Conservation (phyloP, 2,113 vertebrate species). For the Setophaga kirtlandii region DNA sequence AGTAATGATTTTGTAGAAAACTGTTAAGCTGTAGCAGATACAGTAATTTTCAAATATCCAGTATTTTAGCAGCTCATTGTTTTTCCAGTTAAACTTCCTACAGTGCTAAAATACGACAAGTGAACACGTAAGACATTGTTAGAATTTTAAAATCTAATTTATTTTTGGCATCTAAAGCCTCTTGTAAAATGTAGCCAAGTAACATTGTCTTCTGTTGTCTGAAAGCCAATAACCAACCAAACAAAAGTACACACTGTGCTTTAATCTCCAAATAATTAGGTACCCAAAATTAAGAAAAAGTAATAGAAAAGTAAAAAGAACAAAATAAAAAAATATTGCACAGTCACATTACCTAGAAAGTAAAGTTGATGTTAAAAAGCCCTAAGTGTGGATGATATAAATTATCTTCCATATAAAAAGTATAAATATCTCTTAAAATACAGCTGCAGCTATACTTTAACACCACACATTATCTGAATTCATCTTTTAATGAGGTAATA, state of each 20-base stretch:
- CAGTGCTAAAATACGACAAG: slow-evolving; percentile 67
- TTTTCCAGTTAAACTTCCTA: slow-evolving; percentile 82
- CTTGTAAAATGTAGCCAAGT: slow-evolving; percentile 56
- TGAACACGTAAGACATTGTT: slow-evolving; percentile 55
- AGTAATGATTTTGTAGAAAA: slow-evolving; percentile 66
- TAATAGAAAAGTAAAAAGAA: slow-evolving; percentile 91
- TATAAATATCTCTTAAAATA: slow-evolving; percentile 87
- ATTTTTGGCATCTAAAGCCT: slow-evolving; percentile 68
- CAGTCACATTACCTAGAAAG: slow-evolving; percentile 84
- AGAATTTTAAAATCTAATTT: slow-evolving; percentile 68
- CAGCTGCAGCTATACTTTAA: slow-evolving; percentile 78
- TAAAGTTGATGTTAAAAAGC: slow-evolving; percentile 80
- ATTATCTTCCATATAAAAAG: slow-evolving; percentile 85
- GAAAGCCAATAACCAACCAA: slow-evolving; percentile 62
- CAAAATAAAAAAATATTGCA: slow-evolving; percentile 84
- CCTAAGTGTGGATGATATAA: slow-evolving; percentile 82
- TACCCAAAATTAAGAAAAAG: slow-evolving; percentile 80
- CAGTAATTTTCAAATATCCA: slow-evolving; percentile 53
- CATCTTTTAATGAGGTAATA: slow-evolving; percentile 91
- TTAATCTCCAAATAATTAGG: slow-evolving; percentile 74
- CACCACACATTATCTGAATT: slow-evolving; percentile 80
- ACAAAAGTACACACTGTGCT: slow-evolving; percentile 64
- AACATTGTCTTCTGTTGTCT: slow-evolving; percentile 28
- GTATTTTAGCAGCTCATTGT: slow-evolving; percentile 86
- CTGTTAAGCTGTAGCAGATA: slow-evolving; percentile 52